These are phyloP conservation scores for Chaenodraco wilsoni DNA, from an alignment of 2,797 vertebrate genomes.

Conservation along the genomic window DNA sequence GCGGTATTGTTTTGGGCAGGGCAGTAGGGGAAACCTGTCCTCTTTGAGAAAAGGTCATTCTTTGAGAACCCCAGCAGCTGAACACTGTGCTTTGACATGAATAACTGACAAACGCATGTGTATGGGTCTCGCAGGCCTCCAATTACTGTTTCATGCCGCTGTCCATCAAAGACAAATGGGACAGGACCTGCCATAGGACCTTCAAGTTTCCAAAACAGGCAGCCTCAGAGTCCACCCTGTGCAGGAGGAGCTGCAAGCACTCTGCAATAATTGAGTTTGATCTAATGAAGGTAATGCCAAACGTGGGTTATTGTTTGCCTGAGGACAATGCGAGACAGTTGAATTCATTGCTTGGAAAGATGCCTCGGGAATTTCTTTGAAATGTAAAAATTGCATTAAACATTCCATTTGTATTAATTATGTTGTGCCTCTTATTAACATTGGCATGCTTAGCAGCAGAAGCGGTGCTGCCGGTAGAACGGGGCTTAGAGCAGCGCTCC, in stretches of 20 bases:
- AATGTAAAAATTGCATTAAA: slow-evolving; percentile 83
- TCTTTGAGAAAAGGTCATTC: slow-evolving; percentile 70
- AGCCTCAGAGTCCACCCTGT: slow-evolving; percentile 1
- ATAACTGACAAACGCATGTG: slow-evolving; percentile 70
- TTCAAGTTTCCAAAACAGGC: slow-evolving; percentile 26
- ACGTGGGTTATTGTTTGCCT: slow-evolving; percentile 71
- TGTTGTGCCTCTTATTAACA: slow-evolving; percentile 70
- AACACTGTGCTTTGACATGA: slow-evolving; percentile 63
- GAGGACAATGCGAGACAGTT: slow-evolving; percentile 64
- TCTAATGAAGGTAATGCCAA: slow-evolving; percentile 69
- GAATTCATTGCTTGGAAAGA: slow-evolving; percentile 59
- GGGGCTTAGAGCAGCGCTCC: slow-evolving; percentile 54
- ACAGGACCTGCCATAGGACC: slow-evolving; percentile 55
- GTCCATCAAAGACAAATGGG: slow-evolving; percentile 61
- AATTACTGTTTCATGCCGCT: slow-evolving; percentile 68
- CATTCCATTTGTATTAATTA: slow-evolving; percentile 84
- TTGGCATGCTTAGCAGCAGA: slow-evolving; percentile 22
- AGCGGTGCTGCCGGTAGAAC: slow-evolving; percentile 37
- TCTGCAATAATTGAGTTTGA: slow-evolving; percentile 71
- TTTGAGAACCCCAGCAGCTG: slow-evolving; percentile 67
- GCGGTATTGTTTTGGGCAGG: slow-evolving; percentile 20
- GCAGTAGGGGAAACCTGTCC: slow-evolving; percentile 51
- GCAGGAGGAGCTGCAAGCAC: slow-evolving; percentile 31
- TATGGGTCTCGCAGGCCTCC: slow-evolving; percentile 67
- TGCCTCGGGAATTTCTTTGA: slow-evolving; percentile 78